phyloP scores from a whole-genome alignment of 2,797 vertebrate species.

The Salmo trutta region DNA sequence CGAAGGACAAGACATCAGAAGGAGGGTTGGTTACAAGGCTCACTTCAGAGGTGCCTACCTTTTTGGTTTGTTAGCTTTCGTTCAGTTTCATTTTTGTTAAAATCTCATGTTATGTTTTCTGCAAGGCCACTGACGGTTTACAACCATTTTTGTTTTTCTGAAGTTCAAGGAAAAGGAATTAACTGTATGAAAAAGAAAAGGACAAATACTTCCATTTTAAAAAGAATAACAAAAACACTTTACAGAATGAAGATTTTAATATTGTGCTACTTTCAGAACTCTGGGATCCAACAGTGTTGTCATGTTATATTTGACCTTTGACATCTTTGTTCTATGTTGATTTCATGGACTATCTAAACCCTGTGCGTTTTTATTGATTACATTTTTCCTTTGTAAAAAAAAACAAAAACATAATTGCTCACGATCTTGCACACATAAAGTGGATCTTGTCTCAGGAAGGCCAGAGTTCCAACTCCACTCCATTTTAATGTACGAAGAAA shows the following conservation, averaged over 20 bases:
- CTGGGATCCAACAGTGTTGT: conserved; percentile 94
- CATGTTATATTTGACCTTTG: conserved; percentile 62
- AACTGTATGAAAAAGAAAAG: conserved; percentile 55
- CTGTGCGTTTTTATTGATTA: conserved; percentile 74
- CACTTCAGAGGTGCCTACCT: conserved; percentile 81
- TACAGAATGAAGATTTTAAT: conserved; percentile 85
- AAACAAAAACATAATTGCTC: conserved; percentile 71
- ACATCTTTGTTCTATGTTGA: conserved; percentile 67
- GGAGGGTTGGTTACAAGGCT: conserved; percentile 71
- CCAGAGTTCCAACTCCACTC: conserved; percentile 89
- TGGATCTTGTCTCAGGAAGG: conserved; percentile 98
- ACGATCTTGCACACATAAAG: conserved; percentile 91
- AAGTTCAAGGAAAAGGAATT: conserved; percentile 81
- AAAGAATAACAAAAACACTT: conserved; percentile 67
- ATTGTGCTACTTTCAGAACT: conserved; percentile 90
- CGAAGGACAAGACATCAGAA: conserved; percentile 60
- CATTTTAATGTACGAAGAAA: conserved; percentile 80
- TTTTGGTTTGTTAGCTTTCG: conserved; percentile 68
- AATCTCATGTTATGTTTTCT: conserved; percentile 55
- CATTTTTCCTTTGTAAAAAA: conserved; percentile 67
- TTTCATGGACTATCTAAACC: conserved; percentile 40
- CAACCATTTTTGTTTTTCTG: conserved; percentile 86
- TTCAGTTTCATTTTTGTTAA: conserved; percentile 51
- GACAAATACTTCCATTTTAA: conserved; percentile 80
- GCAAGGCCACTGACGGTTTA: conserved; percentile 87